Evolutionary conservation across 2,113 vertebrate genomes (phyloP), one percentile per base, ranked within the genome.

Genomic region (Cavia porcellus): DNA sequence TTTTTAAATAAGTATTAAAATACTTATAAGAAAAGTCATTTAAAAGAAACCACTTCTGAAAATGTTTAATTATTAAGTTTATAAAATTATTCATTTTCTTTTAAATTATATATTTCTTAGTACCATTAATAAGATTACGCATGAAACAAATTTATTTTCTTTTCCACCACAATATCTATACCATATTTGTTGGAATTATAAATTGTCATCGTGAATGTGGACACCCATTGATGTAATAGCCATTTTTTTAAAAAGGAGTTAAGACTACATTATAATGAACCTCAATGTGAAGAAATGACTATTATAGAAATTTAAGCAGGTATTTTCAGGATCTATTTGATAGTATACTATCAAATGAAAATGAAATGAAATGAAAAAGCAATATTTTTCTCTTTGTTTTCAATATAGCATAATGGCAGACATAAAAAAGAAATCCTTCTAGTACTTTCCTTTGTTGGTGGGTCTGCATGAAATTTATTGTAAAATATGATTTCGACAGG

Each of bases 341-440:
- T 75, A 64, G 32, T 24, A 89, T 66, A 95, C 89, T 91, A 38
- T 38, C 38, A 38, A 38, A 38, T 38, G 38, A 38, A 38, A 38
- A 38, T 38, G 38, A 93, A 79, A 97, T 38, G 38, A 0, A 2
- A 52, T 10, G 84, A 77, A 86, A 95, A 83, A 74, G 86, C 0
- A 52, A 88, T 0, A 3, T 95, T 92, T 91, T 68, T 97, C 70
- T 96, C 98, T 98, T 83, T 97, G 79, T 94, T 95, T 97, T 90
- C 57, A 55, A 81, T 94, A 3, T 7, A 35, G 42, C 8, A 57
- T 24, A 90, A 92, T 50, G 62, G 62, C 79, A 96, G 98, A 96
- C 95, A 95, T 93, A 22, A 55, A 94, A 80, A 55, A 55, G 15
- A 79, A 64, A 52, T 47, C 7, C 89, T 95, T 95, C 70, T 45